Base-by-base conservation (phyloP, 1,140 invertebrate species). In the Trigoniulus corallinus region DNA sequence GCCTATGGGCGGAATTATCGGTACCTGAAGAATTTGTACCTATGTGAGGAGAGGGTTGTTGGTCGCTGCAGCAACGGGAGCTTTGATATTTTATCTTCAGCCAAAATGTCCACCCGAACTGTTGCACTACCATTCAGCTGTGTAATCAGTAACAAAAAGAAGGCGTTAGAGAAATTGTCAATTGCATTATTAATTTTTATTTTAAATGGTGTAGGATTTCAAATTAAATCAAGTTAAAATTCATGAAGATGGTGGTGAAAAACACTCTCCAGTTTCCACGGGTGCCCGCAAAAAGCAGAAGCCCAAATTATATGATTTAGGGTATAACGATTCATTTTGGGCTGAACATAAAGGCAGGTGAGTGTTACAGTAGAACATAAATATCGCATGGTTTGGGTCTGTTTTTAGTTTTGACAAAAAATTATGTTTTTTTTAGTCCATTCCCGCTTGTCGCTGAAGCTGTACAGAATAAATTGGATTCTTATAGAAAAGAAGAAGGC, bases 401-500 rank as follows among this genome's bases (percentile, higher is more conserved):
- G 7, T 12, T 4, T 49, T 45, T 20, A 25, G 37, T 48, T 44
- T 50, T 48, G 15, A 62, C n/a, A n/a, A n/a, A n/a, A n/a, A n/a
- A n/a, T n/a, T n/a, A n/a, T n/a, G n/a, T n/a, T 46, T 47, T 52
- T 45, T 60, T 27, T 20, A 92, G 87, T 62, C 93, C 95, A 0
- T 98, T 99, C 64, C 95, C 95, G 0, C 82, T 78, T 18, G 94
- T 98, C 2, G 95, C 95, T 7, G 95, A 98, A 71, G 88, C 93
- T 20, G 94, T 99, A 57, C 94, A 99, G 66, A 88, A 94, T 68
- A 89, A 97, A 68, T 66, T 99, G 51, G 95, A 99, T 67, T 82
- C 86, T 45, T 97, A 96, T 67, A 76, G 77, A 76, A 79, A 79
- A 49, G 89, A 85, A 44, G 95, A 99, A 68, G 89, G 94, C 53